Evolutionary conservation across 1,140 invertebrate species (phyloP).

Genomic region (Brachionus rubens): DNA sequence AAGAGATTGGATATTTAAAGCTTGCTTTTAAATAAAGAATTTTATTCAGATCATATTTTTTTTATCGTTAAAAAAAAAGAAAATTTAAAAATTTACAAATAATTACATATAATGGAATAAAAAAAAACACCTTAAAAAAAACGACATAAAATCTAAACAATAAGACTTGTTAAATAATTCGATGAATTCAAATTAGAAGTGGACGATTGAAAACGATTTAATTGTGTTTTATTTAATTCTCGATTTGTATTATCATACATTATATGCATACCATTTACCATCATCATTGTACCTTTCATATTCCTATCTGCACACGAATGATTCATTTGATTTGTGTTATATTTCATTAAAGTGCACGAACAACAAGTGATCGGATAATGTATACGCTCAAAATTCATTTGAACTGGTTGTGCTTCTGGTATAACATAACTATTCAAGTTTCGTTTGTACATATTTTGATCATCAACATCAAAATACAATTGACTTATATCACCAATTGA

Average conservation of each 20-base stretch:
- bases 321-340: neutral
- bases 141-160: slow-evolving; percentile 10
- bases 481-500: slow-evolving; percentile 27
- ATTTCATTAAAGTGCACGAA: slow-evolving; percentile 14
- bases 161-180: slow-evolving; percentile 29
- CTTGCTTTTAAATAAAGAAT: no score
- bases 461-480: slow-evolving; percentile 36
- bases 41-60: neutral
- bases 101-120: slow-evolving; percentile 38
- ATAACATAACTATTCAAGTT: neutral
- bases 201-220: neutral
- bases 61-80: neutral
- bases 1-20: no score
- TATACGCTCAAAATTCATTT: neutral
- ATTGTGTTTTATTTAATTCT: no score
- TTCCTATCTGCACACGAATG: neutral
- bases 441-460: slow-evolving; percentile 4
- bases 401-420: neutral
- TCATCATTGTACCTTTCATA: neutral
- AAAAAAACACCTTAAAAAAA: neutral
- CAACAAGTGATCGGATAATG: slow-evolving; percentile 33
- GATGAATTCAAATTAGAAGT: slow-evolving; percentile 16
- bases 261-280: neutral
- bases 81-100: neutral
- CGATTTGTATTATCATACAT: no score